Conservation (phyloP, 1,140 invertebrate species). For the Pseudomyrmex dendroicus region DNA sequence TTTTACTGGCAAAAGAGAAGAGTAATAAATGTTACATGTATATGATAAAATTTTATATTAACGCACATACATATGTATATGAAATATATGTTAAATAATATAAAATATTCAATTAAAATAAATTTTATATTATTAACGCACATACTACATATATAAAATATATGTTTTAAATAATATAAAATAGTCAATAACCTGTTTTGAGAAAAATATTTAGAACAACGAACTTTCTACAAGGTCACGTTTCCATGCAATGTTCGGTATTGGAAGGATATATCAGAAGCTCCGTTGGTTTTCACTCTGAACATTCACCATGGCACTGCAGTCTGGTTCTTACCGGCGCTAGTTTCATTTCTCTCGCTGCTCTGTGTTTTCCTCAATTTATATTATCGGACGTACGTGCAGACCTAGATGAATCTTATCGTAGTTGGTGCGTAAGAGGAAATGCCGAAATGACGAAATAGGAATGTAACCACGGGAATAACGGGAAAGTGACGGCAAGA, state of each 20-base stretch:
- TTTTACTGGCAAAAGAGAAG: too few relatives aligned
- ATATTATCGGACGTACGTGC: background rate
- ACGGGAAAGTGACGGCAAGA: background rate
- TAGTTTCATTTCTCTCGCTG: constrained; percentile 29
- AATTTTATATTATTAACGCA: too few relatives aligned
- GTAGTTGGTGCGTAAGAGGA: background rate
- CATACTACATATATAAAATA: too few relatives aligned
- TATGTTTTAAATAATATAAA: background rate
- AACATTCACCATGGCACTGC: constrained; percentile 71
- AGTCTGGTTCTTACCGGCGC: constrained; percentile 69
- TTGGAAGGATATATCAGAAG: constrained; percentile 77
- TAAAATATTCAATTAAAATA: too few relatives aligned
- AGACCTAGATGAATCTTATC: background rate
- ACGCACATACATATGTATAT: too few relatives aligned
- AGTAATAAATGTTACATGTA: too few relatives aligned
- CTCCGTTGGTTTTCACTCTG: constrained; percentile 80
- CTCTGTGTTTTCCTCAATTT: constrained; percentile 26
- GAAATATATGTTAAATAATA: too few relatives aligned
- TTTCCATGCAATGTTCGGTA: constrained; percentile 73
- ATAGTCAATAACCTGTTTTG: background rate
- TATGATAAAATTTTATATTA: too few relatives aligned
- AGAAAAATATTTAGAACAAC: background rate
- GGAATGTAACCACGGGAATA: background rate
- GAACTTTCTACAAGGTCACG: constrained; percentile 46
- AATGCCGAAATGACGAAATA: background rate